phyloP scores from a whole-genome alignment of 1,140 invertebrate species.

The Sycophaga agraensis region DNA sequence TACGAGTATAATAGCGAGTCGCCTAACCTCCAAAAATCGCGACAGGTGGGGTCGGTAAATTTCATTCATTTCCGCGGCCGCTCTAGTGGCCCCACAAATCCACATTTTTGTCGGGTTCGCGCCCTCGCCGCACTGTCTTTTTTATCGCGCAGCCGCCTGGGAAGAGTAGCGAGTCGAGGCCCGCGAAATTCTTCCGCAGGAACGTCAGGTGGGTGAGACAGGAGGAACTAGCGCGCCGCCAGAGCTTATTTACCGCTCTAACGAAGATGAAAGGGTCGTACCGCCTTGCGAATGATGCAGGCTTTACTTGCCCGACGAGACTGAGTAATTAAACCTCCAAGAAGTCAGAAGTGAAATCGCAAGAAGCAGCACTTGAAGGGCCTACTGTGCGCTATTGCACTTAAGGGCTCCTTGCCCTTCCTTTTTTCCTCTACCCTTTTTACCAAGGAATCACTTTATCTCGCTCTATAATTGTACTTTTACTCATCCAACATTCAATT shows the following conservation, averaged over 20 bases:
- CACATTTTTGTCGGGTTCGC: too few relatives aligned
- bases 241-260: slow-evolving; percentile 16
- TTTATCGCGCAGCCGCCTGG: background rate
- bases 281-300: slow-evolving; percentile 1
- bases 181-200: background rate
- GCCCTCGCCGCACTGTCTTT: background rate
- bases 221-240: background rate
- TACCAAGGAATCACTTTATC: too few relatives aligned
- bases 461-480: too few relatives aligned
- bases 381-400: too few relatives aligned
- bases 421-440: too few relatives aligned
- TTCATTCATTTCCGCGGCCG: background rate
- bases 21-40: too few relatives aligned
- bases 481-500: too few relatives aligned
- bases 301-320: slow-evolving; percentile 7
- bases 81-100: too few relatives aligned
- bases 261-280: slow-evolving; percentile 20
- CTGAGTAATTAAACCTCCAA: slow-evolving; percentile 18
- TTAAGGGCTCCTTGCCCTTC: too few relatives aligned
- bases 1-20: too few relatives aligned
- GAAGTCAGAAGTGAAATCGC: background rate
- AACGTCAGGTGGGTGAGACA: background rate
- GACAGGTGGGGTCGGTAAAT: background rate
- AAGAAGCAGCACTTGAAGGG: background rate
- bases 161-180: background rate